Evolutionary conservation across 1,140 invertebrate genomes (phyloP), one percentile per base, ranked within the genome.

Genomic region (Eriosoma lanigerum): DNA sequence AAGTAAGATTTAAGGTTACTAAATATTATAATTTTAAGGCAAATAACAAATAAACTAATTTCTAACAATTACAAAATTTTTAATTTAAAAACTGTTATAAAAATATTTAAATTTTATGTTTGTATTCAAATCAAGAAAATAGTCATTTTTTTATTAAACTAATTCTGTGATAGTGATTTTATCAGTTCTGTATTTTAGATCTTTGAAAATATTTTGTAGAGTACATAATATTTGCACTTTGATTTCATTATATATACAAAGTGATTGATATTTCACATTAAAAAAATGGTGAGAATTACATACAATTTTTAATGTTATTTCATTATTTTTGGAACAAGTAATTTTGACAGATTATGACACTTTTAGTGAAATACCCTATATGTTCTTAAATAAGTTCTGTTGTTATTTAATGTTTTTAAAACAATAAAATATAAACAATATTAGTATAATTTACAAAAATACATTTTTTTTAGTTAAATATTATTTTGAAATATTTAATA

Each of bases 101-200:
- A 66, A 50, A 72, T 9, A 50, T 72, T 29, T 72, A 29, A 50
- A 72, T 72, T 4, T 52, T 72, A 52, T 72, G 52, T 50, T 21
- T 70, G 29, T 29, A 9, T 72, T 50, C 46, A 52, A 72, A 72
- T 52, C 50, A 21, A 52, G 68, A 19, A 50, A 52, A 70, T 26
- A 29, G 24, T 72, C 48, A 15, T 72, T 52, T 52, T 52, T 72
- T 72, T 29, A n/a, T 72, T 52, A 72, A 72, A 72, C 68, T 72
- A 72, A 72, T 72, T 72, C 68, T 72, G 68, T 72, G 68, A 72
- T 72, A 72, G 68, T 52, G 24, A 52, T 72, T 72, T 70, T 50
- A 50, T 50, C 13, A 72, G 44, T n/a, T 68, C 38, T 68, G 19
- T 68, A 29, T 52, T 48, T 70, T 70, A 72, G 46, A 68, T 0